Evolutionary conservation across 2,797 vertebrate species (phyloP), one percentile per base, ranked within the genome.

Genomic region (Ficedula albicollis): DNA sequence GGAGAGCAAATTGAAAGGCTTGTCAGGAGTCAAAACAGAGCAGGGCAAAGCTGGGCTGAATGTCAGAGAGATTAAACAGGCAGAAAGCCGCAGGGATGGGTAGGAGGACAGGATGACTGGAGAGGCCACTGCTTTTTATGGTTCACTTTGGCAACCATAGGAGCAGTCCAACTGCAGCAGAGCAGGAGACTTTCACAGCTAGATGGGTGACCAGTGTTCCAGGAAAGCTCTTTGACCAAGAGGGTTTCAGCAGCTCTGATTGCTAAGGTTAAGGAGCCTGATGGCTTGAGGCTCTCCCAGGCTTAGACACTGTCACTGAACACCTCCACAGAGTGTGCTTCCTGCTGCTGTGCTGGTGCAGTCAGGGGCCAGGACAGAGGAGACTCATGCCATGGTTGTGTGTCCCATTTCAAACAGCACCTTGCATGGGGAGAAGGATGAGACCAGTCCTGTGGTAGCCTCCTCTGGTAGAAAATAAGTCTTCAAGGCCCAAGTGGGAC

Each of bases 1-100:
- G 98, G 97, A 97, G 97, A 99, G 98, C 98, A 99, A 99, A 99
- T 99, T 99, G 98, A 98, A 99, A 98, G 98, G 98, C 98, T 98
- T 99, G 98, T 98, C 98, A 98, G 98, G 98, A 99, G 98, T 98
- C 98, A 98, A 98, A 99, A 98, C 98, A 99, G 82, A 93, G 92
- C 88, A 95, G 97, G 95, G 95, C 97, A 97, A 76, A 78, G 59
- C 97, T 93, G 80, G 88, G 94, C 92, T 97, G 96, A 97, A 97
- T 97, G 97, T 98, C 97, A 98, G 95, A 93, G 92, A 97, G 96
- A 97, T 98, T 96, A 97, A 97, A 96, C 85, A 97, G 93, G 77
- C 84, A 83, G 63, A 89, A 96, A 93, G 91, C 76, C 94, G 96
- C 58, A 87, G 81, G 63, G 88, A 87, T 90, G 44, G 49, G n/a